phyloP scores from a whole-genome alignment of 2,888 invertebrate genomes.

The Drosophila falleni region DNA sequence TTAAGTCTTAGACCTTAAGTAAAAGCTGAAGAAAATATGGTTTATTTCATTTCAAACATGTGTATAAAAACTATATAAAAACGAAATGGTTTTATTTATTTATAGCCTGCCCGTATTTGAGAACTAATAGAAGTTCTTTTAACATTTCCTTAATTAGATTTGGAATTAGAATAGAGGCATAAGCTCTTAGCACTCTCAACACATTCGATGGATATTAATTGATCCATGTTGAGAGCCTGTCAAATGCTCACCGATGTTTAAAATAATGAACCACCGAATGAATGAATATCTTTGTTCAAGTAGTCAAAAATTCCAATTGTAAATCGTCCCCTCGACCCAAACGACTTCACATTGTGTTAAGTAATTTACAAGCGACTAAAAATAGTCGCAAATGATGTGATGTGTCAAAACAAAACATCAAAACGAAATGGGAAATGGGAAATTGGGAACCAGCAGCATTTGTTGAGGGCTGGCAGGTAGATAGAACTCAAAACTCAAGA shows the following conservation, averaged over 20 bases:
- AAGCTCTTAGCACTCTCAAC: constrained; percentile 62
- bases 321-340: constrained; percentile 11
- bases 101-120: constrained; percentile 42
- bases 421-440: constrained; percentile 42
- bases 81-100: constrained; percentile 31
- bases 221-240: constrained; percentile 74
- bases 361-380: constrained; percentile 70
- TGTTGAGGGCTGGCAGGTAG: constrained; percentile 18
- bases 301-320: constrained; percentile 67
- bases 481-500: constrained; percentile 42
- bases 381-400: constrained; percentile 73
- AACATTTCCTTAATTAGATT: constrained; percentile 61
- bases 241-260: constrained; percentile 64
- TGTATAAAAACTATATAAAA: constrained; percentile 5
- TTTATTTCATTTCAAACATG: constrained; percentile 5
- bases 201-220: constrained; percentile 73
- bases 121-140: constrained; percentile 44
- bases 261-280: constrained; percentile 55
- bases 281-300: constrained; percentile 30
- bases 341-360: constrained; percentile 39
- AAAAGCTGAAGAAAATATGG: constrained; percentile 6
- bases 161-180: constrained; percentile 57
- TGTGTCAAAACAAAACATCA: constrained; percentile 80
- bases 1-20: not conserved
- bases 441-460: not conserved